phyloP scores from a whole-genome alignment of 2,113 vertebrate species.

The Bucco capensis region DNA sequence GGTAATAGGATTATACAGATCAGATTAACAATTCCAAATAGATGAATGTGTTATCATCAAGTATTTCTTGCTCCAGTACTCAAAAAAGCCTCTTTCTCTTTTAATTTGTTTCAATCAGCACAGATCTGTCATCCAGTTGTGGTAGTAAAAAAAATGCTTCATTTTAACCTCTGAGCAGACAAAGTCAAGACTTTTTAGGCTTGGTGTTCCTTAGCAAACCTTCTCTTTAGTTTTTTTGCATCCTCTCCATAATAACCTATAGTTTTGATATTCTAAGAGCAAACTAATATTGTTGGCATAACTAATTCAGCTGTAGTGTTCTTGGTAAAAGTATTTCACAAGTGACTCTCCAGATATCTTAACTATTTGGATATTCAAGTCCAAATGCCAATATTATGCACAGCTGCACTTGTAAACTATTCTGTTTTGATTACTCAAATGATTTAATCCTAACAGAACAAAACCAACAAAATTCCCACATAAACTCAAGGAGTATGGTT shows the following conservation, averaged over 20 bases:
- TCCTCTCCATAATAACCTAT: not conserved
- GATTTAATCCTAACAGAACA: not conserved
- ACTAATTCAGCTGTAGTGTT: not conserved
- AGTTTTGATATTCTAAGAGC: not conserved
- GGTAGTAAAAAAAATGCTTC: not conserved
- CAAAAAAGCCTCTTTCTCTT: not conserved
- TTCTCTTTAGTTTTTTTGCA: not conserved
- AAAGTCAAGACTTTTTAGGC: not conserved
- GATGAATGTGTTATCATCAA: not conserved
- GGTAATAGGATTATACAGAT: not conserved
- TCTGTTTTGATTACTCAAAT: not conserved
- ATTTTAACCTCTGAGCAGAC: not conserved
- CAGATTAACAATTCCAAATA: not conserved
- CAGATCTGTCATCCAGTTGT: not conserved
- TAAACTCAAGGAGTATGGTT: not conserved
- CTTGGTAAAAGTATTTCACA: not conserved
- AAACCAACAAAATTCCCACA: fast-evolving
- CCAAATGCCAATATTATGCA: not conserved
- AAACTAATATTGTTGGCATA: not conserved
- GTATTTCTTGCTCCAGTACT: not conserved
- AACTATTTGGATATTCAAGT: not conserved
- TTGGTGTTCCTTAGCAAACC: not conserved
- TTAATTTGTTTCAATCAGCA: not conserved
- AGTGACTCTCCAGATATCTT: not conserved
- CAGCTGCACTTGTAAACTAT: not conserved